A percentile compares a stretch with the other conserved stretches of the same genome.
Evolutionary conservation across 2,113 vertebrate species (phyloP).

Genomic region (Sinocyclocheilus anshuiensis): DNA sequence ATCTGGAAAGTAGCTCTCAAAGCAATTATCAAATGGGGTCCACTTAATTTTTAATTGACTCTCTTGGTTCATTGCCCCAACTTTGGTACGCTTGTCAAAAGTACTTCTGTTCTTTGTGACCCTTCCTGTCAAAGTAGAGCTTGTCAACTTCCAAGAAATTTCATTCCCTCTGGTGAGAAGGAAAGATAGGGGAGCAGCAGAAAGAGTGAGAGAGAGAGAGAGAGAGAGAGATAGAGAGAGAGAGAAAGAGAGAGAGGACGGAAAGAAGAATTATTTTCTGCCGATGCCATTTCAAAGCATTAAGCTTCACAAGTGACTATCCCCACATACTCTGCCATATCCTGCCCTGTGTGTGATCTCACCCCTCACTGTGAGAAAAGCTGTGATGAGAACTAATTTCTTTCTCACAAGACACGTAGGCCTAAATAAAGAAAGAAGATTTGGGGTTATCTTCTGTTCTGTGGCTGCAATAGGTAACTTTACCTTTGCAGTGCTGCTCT

Average conservation of each 20-base stretch:
- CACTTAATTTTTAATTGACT: slow-evolving; percentile 62
- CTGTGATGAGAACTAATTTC: neutral
- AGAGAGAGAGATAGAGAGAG: neutral
- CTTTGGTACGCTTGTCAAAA: slow-evolving; percentile 50
- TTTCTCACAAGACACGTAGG: neutral
- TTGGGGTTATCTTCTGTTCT: neutral
- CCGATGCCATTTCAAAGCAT: slow-evolving; percentile 6
- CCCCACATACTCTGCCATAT: neutral
- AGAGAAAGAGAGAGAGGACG: neutral
- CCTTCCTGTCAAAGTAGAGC: slow-evolving; percentile 52
- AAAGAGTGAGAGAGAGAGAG: neutral
- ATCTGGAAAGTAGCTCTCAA: slow-evolving; percentile 41
- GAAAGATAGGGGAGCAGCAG: no score
- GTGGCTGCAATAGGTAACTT: no score
- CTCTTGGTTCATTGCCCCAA: slow-evolving; percentile 54
- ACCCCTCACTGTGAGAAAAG: no score
- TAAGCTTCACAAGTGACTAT: neutral
- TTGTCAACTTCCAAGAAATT: slow-evolving; percentile 24
- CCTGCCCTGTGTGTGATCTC: neutral
- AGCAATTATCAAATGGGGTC: slow-evolving; percentile 47
- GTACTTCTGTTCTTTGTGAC: slow-evolving; percentile 50
- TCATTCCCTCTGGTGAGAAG: neutral
- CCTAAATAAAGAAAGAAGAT: neutral
- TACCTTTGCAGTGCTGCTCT: no score
- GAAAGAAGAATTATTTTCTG: neutral